A percentile compares a stretch with the other conserved stretches of the same genome.
Conservation (phyloP, 1,140 invertebrate species). For the Achatina immaculata region DNA sequence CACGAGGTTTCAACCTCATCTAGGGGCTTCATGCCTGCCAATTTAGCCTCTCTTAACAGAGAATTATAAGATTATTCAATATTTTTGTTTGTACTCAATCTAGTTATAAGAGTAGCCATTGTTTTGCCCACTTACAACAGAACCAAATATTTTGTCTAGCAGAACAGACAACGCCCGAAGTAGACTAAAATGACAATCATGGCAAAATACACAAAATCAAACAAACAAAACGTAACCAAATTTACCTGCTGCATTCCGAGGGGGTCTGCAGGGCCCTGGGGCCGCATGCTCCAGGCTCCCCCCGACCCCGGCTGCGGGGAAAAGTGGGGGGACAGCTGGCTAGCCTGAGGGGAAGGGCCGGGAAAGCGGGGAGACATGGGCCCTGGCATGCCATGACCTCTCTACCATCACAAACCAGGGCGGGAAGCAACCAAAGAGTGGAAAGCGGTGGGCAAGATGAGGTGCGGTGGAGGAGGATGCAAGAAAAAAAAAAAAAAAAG, state of each 20-base stretch:
- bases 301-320: constrained; percentile 35
- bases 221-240: constrained; percentile 15
- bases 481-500: not conserved
- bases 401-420: constrained; percentile 48
- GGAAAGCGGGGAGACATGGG: constrained; percentile 65
- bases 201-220: too few species aligned
- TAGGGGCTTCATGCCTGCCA: too few species aligned
- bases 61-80: too few species aligned
- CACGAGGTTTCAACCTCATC: too few species aligned
- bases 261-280: constrained; percentile 44
- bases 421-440: constrained; percentile 13
- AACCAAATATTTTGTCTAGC: too few species aligned
- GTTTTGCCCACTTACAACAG: too few species aligned
- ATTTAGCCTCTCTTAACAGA: too few species aligned
- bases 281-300: constrained; percentile 46
- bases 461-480: not conserved
- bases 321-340: constrained; percentile 61
- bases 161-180: too few species aligned
- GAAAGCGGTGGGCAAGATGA: not conserved
- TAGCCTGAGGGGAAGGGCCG: constrained; percentile 43
- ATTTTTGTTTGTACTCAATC: too few species aligned
- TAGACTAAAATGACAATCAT: too few species aligned
- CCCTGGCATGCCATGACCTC: constrained; percentile 63
- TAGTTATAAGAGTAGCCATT: too few species aligned
- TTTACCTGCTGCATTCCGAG: constrained; percentile 46